A percentile compares a stretch with the other conserved stretches of the same genome.
Evolutionary conservation across 2,113 vertebrate species (phyloP).

Genomic region (Leptocoma aspasia): DNA sequence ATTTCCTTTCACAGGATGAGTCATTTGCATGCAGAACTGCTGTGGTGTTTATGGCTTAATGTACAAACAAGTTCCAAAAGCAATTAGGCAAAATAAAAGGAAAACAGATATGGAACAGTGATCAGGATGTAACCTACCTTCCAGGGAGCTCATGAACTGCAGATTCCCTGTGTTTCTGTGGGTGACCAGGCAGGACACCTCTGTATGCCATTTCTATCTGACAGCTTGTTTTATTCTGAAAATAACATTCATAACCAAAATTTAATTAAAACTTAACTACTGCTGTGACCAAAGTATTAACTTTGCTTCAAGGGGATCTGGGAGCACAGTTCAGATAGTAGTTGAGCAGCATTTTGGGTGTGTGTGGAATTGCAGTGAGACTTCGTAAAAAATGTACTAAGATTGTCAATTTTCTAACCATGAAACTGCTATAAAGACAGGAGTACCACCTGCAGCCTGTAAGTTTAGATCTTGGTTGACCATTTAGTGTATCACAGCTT

Average conservation of each 20-base stretch:
- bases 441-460: not conserved
- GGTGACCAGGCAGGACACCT: not conserved
- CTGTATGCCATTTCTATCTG: not conserved
- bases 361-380: not conserved
- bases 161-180: not conserved
- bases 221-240: not conserved
- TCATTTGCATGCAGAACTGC: not conserved
- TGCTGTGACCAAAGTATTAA: not conserved
- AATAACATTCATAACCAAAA: not conserved
- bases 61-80: not conserved
- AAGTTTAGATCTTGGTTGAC: not conserved
- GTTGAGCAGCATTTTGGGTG: not conserved
- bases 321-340: not conserved
- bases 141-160: not conserved
- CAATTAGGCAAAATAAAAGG: not conserved
- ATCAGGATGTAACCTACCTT: not conserved
- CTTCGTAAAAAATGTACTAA: not conserved
- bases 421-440: not conserved
- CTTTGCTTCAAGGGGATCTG: not conserved
- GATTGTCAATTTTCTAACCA: not conserved
- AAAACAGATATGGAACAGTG: not conserved
- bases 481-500: not conserved
- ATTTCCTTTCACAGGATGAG: rapidly evolving
- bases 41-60: not conserved
- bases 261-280: not conserved